phyloP scores from a whole-genome alignment of 2,888 invertebrate species.

The Lasioglossum villosulum region DNA sequence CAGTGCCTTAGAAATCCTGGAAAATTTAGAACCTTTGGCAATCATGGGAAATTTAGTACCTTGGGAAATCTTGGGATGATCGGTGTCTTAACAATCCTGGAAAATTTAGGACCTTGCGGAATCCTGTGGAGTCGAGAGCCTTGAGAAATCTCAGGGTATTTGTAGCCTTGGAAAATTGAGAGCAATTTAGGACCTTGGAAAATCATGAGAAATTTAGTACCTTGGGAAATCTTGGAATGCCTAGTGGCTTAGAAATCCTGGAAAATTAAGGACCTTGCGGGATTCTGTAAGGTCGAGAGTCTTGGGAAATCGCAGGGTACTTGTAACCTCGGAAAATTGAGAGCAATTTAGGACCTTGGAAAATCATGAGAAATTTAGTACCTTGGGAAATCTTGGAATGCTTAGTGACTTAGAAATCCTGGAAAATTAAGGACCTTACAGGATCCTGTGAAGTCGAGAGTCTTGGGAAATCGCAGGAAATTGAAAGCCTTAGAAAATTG shows the following conservation, averaged over 20 bases:
- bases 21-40: not conserved
- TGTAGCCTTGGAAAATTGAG: not conserved
- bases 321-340: not conserved
- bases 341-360: not conserved
- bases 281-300: not conserved
- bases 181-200: not conserved
- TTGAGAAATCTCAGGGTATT: not conserved
- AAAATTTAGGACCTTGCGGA: not conserved
- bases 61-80: not conserved
- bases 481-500: not conserved
- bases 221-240: not conserved
- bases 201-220: too few relatives aligned
- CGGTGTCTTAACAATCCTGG: not conserved
- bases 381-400: too few relatives aligned
- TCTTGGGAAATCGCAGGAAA: not conserved
- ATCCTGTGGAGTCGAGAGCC: not conserved
- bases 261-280: not conserved
- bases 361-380: not conserved
- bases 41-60: too few relatives aligned
- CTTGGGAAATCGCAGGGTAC: not conserved
- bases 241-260: not conserved
- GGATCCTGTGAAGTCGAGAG: not conserved
- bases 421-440: not conserved
- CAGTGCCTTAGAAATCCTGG: not conserved
- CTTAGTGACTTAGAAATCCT: not conserved